Evolutionary conservation across 2,888 invertebrate species (phyloP).

Genomic region (Athrips mouffetella): DNA sequence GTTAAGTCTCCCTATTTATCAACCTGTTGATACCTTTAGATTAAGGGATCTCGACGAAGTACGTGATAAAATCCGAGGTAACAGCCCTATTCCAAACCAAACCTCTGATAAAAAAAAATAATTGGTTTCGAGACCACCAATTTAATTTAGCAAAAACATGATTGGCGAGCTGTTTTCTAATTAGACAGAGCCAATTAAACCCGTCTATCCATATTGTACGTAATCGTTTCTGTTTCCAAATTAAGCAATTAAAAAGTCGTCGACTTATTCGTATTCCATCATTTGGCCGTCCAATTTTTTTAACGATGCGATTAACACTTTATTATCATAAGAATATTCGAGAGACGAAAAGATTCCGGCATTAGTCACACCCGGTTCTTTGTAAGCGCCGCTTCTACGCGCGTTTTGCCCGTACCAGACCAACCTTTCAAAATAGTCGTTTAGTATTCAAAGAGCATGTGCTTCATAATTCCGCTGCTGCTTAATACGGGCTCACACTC

Average conservation of each 20-base stretch:
- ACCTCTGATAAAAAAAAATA: neutral
- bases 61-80: conserved; percentile 3
- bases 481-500: conserved; percentile 68
- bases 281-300: conserved; percentile 10
- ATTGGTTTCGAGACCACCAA: neutral
- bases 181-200: conserved; percentile 10
- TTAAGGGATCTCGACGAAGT: conserved; percentile 8
- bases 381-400: conserved; percentile 43
- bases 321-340: conserved; percentile 56
- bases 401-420: conserved; percentile 36
- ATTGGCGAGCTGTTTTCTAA: conserved; percentile 3
- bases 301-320: conserved; percentile 26
- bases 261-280: conserved; percentile 9
- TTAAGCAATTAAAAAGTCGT: conserved; percentile 18
- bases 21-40: conserved; percentile 31
- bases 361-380: conserved; percentile 47
- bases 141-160: neutral
- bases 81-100: neutral
- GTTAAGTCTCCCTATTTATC: conserved; percentile 30
- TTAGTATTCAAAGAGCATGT: conserved; percentile 73
- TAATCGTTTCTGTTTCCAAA: conserved; percentile 10
- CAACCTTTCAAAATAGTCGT: conserved; percentile 54
- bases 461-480: conserved; percentile 72
- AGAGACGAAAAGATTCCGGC: conserved; percentile 36
- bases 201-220: conserved; percentile 1